Conservation (phyloP, 2,113 vertebrate genomes). For the Hemichromis elongatus region DNA sequence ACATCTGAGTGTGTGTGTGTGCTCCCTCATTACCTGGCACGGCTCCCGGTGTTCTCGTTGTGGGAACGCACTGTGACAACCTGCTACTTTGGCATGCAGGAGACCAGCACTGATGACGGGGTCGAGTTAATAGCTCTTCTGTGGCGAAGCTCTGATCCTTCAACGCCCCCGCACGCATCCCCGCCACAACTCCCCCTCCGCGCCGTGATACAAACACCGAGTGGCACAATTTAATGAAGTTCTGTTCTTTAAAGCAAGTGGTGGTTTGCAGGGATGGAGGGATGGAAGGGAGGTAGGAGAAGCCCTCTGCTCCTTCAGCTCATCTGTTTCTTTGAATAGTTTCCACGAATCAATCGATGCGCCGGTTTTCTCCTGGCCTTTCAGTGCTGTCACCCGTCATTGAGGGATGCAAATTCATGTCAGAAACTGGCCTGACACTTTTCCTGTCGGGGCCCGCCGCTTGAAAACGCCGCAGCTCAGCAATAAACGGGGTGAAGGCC, state of each 20-base stretch:
- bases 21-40: slow-evolving; percentile 51
- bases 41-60: slow-evolving; percentile 34
- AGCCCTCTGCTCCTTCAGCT: slow-evolving; percentile 73
- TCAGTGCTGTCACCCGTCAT: slow-evolving; percentile 91
- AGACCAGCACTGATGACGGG: slow-evolving; percentile 63
- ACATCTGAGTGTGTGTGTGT: not conserved
- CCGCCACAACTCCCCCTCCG: slow-evolving; percentile 17
- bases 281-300: slow-evolving; percentile 61
- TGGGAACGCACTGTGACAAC: slow-evolving; percentile 66
- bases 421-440: slow-evolving; percentile 95
- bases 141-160: slow-evolving; percentile 75
- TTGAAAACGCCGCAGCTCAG: slow-evolving; percentile 62
- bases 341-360: slow-evolving; percentile 90
- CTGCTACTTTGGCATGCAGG: slow-evolving; percentile 77
- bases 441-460: slow-evolving; percentile 64
- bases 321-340: slow-evolving; percentile 95
- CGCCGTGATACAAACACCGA: slow-evolving; percentile 74
- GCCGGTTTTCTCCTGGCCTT: slow-evolving; percentile 96
- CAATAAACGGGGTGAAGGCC: slow-evolving; percentile 77
- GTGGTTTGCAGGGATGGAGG: slow-evolving; percentile 3
- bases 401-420: slow-evolving; percentile 89
- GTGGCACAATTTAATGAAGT: slow-evolving; percentile 96
- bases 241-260: slow-evolving; percentile 85
- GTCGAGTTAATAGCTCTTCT: slow-evolving; percentile 77
- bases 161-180: slow-evolving; percentile 24